Base-by-base conservation (phyloP, 2,888 invertebrate genomes). In the Pardosa pseudoannulata region DNA sequence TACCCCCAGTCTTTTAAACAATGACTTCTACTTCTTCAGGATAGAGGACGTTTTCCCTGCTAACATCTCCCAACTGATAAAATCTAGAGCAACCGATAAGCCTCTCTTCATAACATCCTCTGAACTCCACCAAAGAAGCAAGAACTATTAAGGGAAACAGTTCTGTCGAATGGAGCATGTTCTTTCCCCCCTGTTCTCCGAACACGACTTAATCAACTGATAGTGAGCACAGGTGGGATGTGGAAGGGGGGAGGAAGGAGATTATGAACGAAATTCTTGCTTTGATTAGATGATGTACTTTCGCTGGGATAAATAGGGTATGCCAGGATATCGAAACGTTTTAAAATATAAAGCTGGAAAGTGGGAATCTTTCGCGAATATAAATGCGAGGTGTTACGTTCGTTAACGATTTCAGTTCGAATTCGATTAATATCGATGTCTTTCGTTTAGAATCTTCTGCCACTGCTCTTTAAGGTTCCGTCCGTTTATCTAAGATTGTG, bases 151-250 rank as follows among this genome's bases (percentile, higher is more conserved):
- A 56, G 16, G 23, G 56, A 7, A 46, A 56, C 19, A 16, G 7
- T 23, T 56, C 13, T 46, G 7, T 11, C 56, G 23, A 56, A 56
- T 56, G 56, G 56, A 56, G 16, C 23, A 56, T 56, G 41, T 46
- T 13, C 16, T 46, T 16, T 2, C 16, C 56, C 56, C 56, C 19
- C 11, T 46, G 2, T 11, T 23, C 2, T 23, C 16, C 56, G n/a
- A 56, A 56, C 56, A 56, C 56, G 56, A 11, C 23, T 56, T 56
- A 56, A 56, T 56, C 56, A 56, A 56, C 23, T 56, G 56, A 56
- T 56, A 56, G 9, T 46, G 46, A 46, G 16, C 46, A 46, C 46
- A 46, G 46, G 46, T 46, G 46, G 46, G 16, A 46, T 46, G 11
- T 9, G 16, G 46, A 46, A 46, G 5, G 46, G 46, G 46, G 46